phyloP scores from a whole-genome alignment of 2,113 vertebrate species.

The Pseudorasbora parva region DNA sequence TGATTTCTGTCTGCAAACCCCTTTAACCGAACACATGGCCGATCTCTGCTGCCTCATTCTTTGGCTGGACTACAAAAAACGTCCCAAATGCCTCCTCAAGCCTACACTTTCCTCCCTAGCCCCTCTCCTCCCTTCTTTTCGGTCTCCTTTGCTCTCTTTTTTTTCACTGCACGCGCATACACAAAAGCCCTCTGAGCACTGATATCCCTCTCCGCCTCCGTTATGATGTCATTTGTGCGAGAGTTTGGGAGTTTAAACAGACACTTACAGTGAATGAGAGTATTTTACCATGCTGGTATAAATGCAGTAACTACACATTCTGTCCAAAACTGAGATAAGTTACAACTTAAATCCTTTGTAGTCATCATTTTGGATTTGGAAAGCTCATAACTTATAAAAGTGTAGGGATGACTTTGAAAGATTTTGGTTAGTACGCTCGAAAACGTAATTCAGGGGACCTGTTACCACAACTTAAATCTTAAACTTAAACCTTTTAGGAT shows the following conservation, averaged over 20 bases:
- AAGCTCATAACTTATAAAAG: no score
- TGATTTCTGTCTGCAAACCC: not conserved
- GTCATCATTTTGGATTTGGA: not conserved
- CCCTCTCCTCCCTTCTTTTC: constrained; percentile 10
- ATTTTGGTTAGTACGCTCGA: not conserved
- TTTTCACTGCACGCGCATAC: not conserved
- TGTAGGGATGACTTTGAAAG: not conserved
- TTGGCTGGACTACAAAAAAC: not conserved
- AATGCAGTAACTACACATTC: not conserved
- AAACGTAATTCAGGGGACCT: no score
- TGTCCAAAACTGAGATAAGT: not conserved
- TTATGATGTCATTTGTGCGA: constrained; percentile 13
- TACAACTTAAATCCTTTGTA: not conserved
- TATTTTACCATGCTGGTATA: not conserved
- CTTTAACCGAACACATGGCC: not conserved
- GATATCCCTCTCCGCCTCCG: constrained; percentile 2
- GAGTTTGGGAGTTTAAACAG: constrained; percentile 24
- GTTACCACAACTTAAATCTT: no score
- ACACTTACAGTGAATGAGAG: not conserved
- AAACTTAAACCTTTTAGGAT: no score
- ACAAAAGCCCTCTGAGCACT: not conserved
- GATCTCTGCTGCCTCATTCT: constrained; percentile 9
- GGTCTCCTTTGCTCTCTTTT: constrained; percentile 1
- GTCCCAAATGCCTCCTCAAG: not conserved
- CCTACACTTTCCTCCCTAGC: not conserved